Evolutionary conservation across 2,113 vertebrate genomes (phyloP).

Genomic region (Sarotherodon lohbergeri): DNA sequence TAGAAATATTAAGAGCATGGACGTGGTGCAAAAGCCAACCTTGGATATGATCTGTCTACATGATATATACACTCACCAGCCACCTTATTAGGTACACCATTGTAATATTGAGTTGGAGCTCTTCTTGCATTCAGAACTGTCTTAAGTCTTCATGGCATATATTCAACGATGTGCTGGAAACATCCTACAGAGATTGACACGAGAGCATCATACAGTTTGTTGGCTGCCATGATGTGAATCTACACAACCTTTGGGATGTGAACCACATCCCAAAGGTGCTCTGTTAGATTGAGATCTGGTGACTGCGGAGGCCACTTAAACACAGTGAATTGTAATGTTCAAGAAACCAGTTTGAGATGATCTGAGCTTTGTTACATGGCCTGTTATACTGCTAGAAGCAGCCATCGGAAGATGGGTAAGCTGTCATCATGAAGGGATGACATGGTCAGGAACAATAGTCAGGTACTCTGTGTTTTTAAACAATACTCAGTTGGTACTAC

Average conservation of each 20-base stretch:
- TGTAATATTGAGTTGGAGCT: background rate
- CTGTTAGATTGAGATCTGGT: fast-evolving
- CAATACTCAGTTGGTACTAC: background rate
- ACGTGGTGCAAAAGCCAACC: background rate
- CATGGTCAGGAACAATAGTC: background rate
- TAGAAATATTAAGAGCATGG: background rate
- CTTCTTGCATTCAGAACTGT: background rate
- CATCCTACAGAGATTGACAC: background rate
- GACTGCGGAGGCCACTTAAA: background rate
- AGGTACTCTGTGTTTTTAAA: background rate
- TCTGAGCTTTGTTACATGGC: background rate
- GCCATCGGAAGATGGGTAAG: background rate
- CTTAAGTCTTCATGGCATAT: background rate
- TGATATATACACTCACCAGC: background rate
- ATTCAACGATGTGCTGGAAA: background rate
- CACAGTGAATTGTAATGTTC: background rate
- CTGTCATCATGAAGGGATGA: background rate
- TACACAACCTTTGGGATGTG: background rate
- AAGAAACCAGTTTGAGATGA: background rate
- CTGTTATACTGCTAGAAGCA: background rate
- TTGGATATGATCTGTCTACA: background rate
- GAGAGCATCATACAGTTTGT: background rate
- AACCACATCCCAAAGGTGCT: background rate
- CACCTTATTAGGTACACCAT: background rate
- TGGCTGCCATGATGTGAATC: background rate